Evolutionary conservation across 2,888 invertebrate genomes (phyloP).

Genomic region (Drosophila limbata): DNA sequence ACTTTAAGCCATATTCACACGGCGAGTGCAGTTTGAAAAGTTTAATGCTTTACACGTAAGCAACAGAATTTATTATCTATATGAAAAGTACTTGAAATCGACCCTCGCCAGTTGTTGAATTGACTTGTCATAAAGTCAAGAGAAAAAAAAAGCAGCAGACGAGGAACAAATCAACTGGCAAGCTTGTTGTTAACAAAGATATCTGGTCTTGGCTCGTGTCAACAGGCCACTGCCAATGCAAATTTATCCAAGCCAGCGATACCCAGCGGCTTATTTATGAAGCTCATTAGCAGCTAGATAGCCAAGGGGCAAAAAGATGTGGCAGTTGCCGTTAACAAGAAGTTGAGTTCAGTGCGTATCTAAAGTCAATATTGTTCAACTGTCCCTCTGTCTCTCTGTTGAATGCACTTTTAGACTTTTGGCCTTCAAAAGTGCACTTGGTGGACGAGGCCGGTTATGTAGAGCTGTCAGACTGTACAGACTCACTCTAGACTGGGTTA

Average conservation of each 20-base stretch:
- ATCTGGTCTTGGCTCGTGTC: slow-evolving; percentile 55
- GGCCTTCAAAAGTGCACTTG: slow-evolving; percentile 65
- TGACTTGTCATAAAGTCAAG: slow-evolving; percentile 55
- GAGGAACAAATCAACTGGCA: slow-evolving; percentile 36
- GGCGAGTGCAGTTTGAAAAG: slow-evolving; percentile 14
- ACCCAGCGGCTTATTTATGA: slow-evolving; percentile 66
- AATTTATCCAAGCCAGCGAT: slow-evolving; percentile 64
- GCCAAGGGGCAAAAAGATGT: background rate
- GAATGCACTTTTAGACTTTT: slow-evolving; percentile 62
- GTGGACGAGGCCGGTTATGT: slow-evolving; percentile 31
- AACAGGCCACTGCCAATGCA: slow-evolving; percentile 64
- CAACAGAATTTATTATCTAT: background rate
- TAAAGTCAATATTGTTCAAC: slow-evolving; percentile 63
- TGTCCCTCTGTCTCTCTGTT: slow-evolving; percentile 25
- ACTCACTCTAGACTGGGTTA: slow-evolving; percentile 52
- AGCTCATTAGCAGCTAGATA: slow-evolving; percentile 64
- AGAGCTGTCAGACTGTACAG: slow-evolving; percentile 11
- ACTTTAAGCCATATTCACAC: slow-evolving; percentile 13
- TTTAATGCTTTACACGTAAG: background rate
- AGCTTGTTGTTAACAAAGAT: slow-evolving; percentile 68
- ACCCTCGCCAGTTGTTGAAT: slow-evolving; percentile 21
- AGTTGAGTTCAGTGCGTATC: slow-evolving; percentile 58
- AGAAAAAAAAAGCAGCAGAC: slow-evolving; percentile 5
- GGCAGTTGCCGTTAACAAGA: slow-evolving; percentile 61
- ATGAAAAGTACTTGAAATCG: background rate